Percentiles rank a stretch among this genome's conserved stretches.
These are phyloP conservation scores for Cynocephalus volans DNA, from an alignment of 2,113 vertebrate genomes.

Conservation along the genomic window DNA sequence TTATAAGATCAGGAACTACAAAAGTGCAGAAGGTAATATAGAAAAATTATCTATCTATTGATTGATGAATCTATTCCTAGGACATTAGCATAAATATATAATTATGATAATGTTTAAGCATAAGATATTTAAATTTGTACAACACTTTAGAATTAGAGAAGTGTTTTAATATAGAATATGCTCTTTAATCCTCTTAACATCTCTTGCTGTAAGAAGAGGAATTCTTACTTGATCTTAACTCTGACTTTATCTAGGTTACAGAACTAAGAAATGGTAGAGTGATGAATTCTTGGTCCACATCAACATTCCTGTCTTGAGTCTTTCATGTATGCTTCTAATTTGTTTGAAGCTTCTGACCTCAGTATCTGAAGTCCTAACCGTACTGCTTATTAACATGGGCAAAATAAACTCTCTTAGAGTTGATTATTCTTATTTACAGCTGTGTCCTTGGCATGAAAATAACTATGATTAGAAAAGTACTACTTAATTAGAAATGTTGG, in stretches of 20 bases:
- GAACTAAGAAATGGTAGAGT: not conserved
- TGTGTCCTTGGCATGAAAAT: not conserved
- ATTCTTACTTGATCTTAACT: not conserved
- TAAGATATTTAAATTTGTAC: not conserved
- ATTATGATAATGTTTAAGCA: not conserved
- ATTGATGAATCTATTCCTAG: not conserved
- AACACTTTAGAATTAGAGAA: not conserved
- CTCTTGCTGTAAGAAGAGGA: not conserved
- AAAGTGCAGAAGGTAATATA: not conserved
- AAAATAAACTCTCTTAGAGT: not conserved
- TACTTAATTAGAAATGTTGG: constrained; percentile 55
- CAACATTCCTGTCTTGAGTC: not conserved
- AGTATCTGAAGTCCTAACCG: not conserved
- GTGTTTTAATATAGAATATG: not conserved
- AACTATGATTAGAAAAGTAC: not conserved
- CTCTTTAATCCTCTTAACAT: not conserved
- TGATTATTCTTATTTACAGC: constrained; percentile 4
- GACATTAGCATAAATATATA: not conserved
- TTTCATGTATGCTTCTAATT: not conserved
- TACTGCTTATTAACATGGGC: not conserved
- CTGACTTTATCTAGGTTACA: not conserved
- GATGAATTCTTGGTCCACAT: not conserved
- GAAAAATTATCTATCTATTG: not conserved
- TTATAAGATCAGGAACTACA: not conserved
- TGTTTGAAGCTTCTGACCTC: not conserved